Base-by-base conservation (phyloP, 2,113 vertebrate genomes). In the Agapornis roseicollis region DNA sequence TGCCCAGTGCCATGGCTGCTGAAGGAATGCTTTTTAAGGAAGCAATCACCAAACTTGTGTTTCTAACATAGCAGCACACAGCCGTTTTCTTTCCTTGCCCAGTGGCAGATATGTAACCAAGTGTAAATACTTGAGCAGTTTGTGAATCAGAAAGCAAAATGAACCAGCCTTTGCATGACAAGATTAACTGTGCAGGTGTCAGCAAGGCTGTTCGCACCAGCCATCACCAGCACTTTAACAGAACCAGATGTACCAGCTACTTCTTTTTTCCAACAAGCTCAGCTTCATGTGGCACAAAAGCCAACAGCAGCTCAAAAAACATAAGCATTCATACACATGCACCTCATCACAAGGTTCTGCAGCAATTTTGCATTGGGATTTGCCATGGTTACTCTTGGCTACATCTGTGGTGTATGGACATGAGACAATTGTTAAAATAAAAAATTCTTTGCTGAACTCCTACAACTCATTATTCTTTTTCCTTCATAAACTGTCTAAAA, bases 141-240 rank as follows among this genome's bases (percentile, higher is more conserved):
- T 52, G 63, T 18, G 53, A 25, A 52, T n/a, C 72, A 78, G 17
- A 49, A 33, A 53, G 65, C 24, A 31, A 65, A 68, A 39, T 0
- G 17, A 61, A 50, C 14, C 53, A 89, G 78, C 46, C 49, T 13
- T 63, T 46, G 50, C 5, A 5, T 55, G 81, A 71, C 72, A 35
- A 35, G 77, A 65, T 9, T 78, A 80, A 49, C 41, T 3, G 8
- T 16, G 46, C 66, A 87, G 80, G 92, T 60, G 78, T 55, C 79
- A 93, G 90, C 87, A 49, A 53, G 77, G 49, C 68, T 78, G 46
- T 44, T 68, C 64, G 78, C 81, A 87, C 33, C 70, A 87, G 65
- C 52, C 61, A 27, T 52, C 80, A 16, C 19, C 44, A 74, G 41
- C 8, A 1, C 72, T 87, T 23, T 17, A 19, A 33, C 1, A 2